A percentile compares a stretch with the other conserved stretches of the same genome.
Conservation (phyloP, 2,888 invertebrate genomes). For the Lasioglossum vierecki region DNA sequence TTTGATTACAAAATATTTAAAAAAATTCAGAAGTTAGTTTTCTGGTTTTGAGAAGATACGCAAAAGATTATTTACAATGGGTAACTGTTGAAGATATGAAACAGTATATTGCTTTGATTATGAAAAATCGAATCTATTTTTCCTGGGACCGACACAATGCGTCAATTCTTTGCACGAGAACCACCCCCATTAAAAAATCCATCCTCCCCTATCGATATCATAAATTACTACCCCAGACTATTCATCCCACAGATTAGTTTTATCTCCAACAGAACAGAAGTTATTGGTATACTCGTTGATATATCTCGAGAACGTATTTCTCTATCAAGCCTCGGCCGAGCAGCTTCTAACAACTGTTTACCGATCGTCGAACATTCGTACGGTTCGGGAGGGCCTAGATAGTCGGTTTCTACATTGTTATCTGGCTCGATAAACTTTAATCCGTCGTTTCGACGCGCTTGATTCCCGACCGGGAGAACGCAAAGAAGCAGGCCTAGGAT, state of each 20-base stretch:
- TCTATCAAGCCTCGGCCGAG: conserved; percentile 15
- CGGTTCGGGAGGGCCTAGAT: conserved; percentile 6
- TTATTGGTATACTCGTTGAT: neutral
- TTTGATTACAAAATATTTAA: too few species aligned
- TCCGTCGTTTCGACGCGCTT: conserved; percentile 34
- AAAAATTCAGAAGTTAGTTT: too few species aligned
- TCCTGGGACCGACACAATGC: neutral
- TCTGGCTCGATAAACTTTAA: conserved; percentile 45
- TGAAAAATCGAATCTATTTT: neutral
- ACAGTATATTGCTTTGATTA: neutral
- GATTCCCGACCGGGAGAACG: neutral
- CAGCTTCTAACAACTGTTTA: conserved; percentile 32
- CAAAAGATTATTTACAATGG: too few species aligned
- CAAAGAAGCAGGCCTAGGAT: neutral
- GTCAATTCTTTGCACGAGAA: neutral
- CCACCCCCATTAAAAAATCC: neutral
- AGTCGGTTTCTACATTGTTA: conserved; percentile 28
- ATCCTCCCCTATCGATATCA: neutral
- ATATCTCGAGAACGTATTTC: neutral
- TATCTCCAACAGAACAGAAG: conserved; percentile 24
- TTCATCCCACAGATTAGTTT: conserved; percentile 13
- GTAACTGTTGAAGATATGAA: too few species aligned
- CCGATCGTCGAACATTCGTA: conserved; percentile 25
- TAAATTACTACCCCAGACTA: neutral
- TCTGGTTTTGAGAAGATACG: too few species aligned